Evolutionary conservation across 2,113 vertebrate species (phyloP), one percentile per base, ranked within the genome.

Genomic region (Melospiza georgiana): DNA sequence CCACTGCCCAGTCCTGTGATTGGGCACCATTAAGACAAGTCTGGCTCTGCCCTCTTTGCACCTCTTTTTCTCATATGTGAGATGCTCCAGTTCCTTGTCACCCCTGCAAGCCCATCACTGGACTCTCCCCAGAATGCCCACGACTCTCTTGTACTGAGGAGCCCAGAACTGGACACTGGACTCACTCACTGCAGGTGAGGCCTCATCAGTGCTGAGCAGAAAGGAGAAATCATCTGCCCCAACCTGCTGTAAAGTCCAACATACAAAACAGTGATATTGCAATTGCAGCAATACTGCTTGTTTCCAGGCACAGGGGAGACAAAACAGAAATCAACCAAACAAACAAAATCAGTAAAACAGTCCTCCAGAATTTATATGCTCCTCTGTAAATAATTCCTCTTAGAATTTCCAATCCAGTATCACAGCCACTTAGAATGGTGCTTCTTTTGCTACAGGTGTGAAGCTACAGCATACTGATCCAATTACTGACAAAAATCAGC

Each of bases 21-120:
- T 39, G 27, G 44, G 25, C 41, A 66, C 28, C 15, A n/a, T 3
- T 16, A 33, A 71, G 16, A 73, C 0, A 1, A 92, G 25, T 15
- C 46, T 44, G 48, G 21, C 54, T 73, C 31, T 77, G 48, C 19
- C 3, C 10, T 46, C 44, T 68, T 67, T 58, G 52, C 22, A 41
- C 5, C 15, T 24, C 23, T 25, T 62, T 41, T 63, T 28, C 41
- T 74, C 37, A 3, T 2, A 25, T 12, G 30, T 1, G 16, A 48
- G 31, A 65, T 31, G 11, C 30, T 59, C 39, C 58, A 54, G 31
- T 25, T 18, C 31, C 43, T 46, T 5, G 43, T 5, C 31, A 49
- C 5, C 54, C 37, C 2, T 24, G 21, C 5, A 16, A 16, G 37
- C 41, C 23, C 5, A 1, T 4, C 3, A 0, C 55, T 65, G 51